Base-by-base conservation (phyloP, 2,113 vertebrate species). In the Mirounga angustirostris region DNA sequence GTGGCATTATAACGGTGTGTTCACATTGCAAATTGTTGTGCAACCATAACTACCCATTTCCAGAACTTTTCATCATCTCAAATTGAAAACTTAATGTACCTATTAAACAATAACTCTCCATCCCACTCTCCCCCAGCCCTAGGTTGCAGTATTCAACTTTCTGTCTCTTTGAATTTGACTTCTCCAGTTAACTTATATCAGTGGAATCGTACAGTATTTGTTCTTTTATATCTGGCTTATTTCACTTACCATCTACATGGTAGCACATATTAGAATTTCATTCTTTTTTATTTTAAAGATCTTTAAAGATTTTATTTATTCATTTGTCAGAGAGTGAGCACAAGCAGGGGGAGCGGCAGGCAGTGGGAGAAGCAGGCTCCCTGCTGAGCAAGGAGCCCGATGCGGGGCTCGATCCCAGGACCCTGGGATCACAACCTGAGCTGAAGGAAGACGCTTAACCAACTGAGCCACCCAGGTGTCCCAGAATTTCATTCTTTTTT, bases 71-170 rank as follows among this genome's bases (percentile, higher is more conserved):
- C n/a, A 59, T 92, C 26, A 65, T 52, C 80, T 50, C 56, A 85
- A 81, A 81, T 84, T 97, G 73, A 81, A 86, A 86, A 81, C 40
- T 63, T 80, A 85, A 40, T 84, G n/a, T 84, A 28, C 12, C 24
- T 46, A 15, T 50, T 92, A 69, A 83, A 71, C 18, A 54, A 36
- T 73, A 80, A 12, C 21, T 90, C 11, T 50, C 28, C 18, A 74
- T 36, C 74, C 1, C 22, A 76, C 14, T 40, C n/a, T 87, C 43
- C 6, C 15, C 13, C 16, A 78, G 43, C 43, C 63, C 26, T 46
- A 87, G 40, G 71, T 80, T 74, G 50, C 19, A 85, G 30, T 80
- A 8, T 86, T 89, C 26, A 58, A 30, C 26, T 91, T 93, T 26
- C 26, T 81, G 18, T 93, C 33, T 95, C 46, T 84, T 61, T 86